Percentiles rank a stretch among this genome's conserved stretches.
phyloP scores from a whole-genome alignment of 2,113 vertebrate species.

The Anhinga anhinga region DNA sequence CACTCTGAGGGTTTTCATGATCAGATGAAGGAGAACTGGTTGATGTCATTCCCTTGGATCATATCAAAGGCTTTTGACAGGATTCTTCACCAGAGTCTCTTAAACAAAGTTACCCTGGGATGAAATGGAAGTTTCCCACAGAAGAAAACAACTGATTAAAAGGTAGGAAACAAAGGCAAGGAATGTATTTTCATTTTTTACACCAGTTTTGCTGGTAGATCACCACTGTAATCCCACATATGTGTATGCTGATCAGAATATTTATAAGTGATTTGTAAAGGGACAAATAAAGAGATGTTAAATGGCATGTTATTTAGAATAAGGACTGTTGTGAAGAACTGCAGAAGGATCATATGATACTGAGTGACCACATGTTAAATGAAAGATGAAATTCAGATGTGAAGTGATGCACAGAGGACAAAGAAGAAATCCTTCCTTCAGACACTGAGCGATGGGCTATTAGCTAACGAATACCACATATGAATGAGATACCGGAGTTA shows the following conservation, averaged over 20 bases:
- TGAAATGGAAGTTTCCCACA: not conserved
- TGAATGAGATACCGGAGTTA: not conserved
- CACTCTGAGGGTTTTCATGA: not conserved
- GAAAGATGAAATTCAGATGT: not conserved
- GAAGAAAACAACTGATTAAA: not conserved
- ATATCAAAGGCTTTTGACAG: not conserved
- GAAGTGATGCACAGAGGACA: not conserved
- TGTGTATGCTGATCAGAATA: not conserved
- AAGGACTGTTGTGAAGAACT: not conserved
- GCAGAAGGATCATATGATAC: not conserved
- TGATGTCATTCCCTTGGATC: not conserved
- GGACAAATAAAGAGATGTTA: not conserved
- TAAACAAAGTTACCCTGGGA: not conserved
- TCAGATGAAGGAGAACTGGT: not conserved
- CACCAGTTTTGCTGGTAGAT: accelerated
- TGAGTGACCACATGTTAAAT: not conserved
- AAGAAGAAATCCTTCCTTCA: not conserved
- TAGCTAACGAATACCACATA: not conserved
- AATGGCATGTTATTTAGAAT: not conserved
- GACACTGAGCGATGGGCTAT: not conserved
- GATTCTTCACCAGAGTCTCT: not conserved
- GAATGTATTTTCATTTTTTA: not conserved
- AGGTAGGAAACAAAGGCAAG: not conserved
- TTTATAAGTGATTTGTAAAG: not conserved
- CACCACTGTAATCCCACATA: not conserved